Conservation (phyloP, 2,113 vertebrate genomes). For the Dipodomys ordii region DNA sequence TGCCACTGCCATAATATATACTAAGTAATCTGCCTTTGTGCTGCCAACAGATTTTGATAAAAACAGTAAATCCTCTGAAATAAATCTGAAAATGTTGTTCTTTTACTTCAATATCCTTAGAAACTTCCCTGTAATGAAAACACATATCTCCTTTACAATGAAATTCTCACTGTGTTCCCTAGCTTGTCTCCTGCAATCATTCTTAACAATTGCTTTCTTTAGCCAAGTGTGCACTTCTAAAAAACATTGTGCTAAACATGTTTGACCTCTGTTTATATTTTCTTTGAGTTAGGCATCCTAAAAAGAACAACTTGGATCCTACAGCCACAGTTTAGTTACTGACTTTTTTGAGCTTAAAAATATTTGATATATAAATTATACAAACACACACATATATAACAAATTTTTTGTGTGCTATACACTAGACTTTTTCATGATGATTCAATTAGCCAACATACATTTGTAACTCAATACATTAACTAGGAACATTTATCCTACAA, state of each 20-base stretch:
- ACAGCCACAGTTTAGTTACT: neutral
- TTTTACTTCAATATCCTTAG: slow-evolving; percentile 15
- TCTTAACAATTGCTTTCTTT: neutral
- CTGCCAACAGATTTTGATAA: slow-evolving; percentile 28
- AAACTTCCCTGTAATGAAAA: neutral
- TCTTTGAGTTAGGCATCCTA: neutral
- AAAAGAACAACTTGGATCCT: neutral
- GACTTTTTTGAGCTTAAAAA: neutral
- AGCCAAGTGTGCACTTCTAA: neutral
- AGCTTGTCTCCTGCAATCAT: neutral
- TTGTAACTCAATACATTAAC: neutral
- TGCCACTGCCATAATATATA: neutral
- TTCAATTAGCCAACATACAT: neutral
- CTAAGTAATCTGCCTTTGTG: neutral
- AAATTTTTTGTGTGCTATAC: neutral
- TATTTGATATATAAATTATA: neutral
- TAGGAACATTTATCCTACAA: too few relatives aligned
- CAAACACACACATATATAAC: neutral
- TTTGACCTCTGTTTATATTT: neutral
- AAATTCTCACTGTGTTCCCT: neutral
- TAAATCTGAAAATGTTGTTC: slow-evolving; percentile 42
- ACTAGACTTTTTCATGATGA: neutral
- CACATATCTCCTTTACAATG: neutral
- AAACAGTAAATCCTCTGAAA: slow-evolving; percentile 22
- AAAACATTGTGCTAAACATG: neutral